Conservation (phyloP, 2,888 invertebrate genomes). For the Amblyteles armatorius region DNA sequence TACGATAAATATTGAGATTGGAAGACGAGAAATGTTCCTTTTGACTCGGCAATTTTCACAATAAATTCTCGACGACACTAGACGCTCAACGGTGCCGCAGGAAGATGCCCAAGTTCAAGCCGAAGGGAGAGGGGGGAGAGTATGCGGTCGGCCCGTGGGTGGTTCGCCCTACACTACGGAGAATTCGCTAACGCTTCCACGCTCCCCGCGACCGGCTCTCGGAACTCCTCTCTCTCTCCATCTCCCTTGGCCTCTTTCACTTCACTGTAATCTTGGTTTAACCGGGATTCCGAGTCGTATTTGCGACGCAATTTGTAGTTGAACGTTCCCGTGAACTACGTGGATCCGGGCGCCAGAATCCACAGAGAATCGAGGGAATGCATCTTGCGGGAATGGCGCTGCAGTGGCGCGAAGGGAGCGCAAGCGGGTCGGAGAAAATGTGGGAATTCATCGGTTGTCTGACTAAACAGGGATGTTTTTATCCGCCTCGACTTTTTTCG, state of each 20-base stretch:
- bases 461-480: too few species aligned
- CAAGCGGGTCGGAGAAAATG: background rate
- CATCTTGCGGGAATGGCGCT: slow-evolving; percentile 43
- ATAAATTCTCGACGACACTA: slow-evolving; percentile 43
- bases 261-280: slow-evolving; percentile 68
- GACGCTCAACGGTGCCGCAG: slow-evolving; percentile 39
- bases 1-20: background rate
- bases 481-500: too few species aligned
- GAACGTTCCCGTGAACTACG: slow-evolving; percentile 55
- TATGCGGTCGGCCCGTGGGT: slow-evolving; percentile 43
- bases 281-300: slow-evolving; percentile 66
- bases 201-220: slow-evolving; percentile 35
- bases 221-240: slow-evolving; percentile 34
- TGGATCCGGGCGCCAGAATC: slow-evolving; percentile 43
- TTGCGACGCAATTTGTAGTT: slow-evolving; percentile 69
- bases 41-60: slow-evolving; percentile 22
- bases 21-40: background rate
- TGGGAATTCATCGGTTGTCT: too few species aligned
- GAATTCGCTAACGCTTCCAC: slow-evolving; percentile 24
- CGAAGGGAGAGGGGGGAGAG: background rate
- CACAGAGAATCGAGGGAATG: slow-evolving; percentile 54
- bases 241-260: slow-evolving; percentile 39
- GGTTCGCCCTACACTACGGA: slow-evolving; percentile 26
- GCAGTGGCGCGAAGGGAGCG: background rate
- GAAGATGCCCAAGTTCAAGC: slow-evolving; percentile 43